These are phyloP conservation scores for Calypte anna DNA, from an alignment of 2,113 vertebrate species.

Conservation along the genomic window DNA sequence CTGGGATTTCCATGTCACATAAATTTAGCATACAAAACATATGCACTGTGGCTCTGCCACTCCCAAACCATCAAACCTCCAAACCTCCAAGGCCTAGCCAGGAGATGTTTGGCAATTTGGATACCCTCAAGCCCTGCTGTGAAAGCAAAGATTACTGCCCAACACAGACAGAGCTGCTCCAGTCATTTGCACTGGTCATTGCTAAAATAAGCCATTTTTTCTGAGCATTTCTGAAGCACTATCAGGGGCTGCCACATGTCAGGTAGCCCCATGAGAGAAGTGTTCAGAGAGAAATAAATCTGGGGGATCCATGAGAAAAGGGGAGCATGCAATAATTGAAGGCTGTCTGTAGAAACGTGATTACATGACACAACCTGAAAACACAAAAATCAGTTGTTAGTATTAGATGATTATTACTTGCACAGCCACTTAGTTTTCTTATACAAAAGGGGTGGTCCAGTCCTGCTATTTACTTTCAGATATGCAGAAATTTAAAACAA, in stretches of 20 bases:
- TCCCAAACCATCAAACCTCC: neutral
- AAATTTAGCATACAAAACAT: neutral
- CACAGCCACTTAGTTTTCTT: neutral
- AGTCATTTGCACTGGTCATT: neutral
- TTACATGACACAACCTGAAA: neutral
- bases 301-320: neutral
- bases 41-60: neutral
- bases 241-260: conserved; percentile 34
- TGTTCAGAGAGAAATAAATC: conserved; percentile 8
- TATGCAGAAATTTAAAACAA: neutral
- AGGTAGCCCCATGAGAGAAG: neutral
- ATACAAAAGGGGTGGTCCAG: neutral
- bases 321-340: neutral
- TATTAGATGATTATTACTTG: neutral
- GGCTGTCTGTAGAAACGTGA: neutral
- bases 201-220: neutral
- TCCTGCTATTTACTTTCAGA: neutral
- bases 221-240: neutral
- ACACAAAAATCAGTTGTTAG: neutral
- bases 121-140: neutral
- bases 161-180: neutral
- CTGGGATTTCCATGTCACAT: conserved; percentile 19
- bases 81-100: neutral
- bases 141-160: neutral
- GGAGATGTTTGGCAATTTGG: neutral